phyloP scores from a whole-genome alignment of 2,113 vertebrate genomes.

The Mormyrus lacerda region DNA sequence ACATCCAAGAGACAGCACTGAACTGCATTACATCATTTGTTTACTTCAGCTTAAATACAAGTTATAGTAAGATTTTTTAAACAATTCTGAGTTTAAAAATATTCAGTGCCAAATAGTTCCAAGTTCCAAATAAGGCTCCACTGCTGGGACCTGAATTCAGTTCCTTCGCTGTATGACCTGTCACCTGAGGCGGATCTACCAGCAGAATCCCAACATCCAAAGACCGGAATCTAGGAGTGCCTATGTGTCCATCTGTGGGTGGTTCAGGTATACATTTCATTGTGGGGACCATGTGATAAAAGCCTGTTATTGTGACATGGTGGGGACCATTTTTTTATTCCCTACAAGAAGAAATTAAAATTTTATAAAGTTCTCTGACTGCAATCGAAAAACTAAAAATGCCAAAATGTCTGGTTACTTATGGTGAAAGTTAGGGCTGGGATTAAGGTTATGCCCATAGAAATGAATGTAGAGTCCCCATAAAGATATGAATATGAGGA shows the following conservation, averaged over 20 bases:
- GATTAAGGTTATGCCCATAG: not conserved
- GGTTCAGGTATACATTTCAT: not conserved
- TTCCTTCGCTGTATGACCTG: not conserved
- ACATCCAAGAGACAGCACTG: not conserved
- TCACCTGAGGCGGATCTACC: not conserved
- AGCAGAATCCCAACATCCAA: not conserved
- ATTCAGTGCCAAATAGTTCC: not conserved
- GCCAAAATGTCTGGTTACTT: not conserved
- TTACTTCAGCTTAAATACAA: not conserved
- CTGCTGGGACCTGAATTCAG: not conserved
- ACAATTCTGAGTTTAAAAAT: not conserved
- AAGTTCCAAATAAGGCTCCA: not conserved
- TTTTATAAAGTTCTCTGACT: not conserved
- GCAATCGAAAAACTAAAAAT: not conserved
- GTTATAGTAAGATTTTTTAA: not conserved
- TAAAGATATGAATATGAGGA: not conserved
- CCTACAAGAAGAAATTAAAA: not conserved
- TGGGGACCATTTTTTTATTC: not conserved
- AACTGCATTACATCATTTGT: not conserved
- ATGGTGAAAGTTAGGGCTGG: not conserved
- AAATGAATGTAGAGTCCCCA: not conserved
- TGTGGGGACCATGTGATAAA: not conserved
- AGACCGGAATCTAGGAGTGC: not conserved
- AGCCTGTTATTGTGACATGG: not conserved
- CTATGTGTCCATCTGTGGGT: not conserved